Percentiles rank a stretch among this genome's conserved stretches.
phyloP scores from a whole-genome alignment of 2,888 invertebrate species.

The Alentia gelatinosa region DNA sequence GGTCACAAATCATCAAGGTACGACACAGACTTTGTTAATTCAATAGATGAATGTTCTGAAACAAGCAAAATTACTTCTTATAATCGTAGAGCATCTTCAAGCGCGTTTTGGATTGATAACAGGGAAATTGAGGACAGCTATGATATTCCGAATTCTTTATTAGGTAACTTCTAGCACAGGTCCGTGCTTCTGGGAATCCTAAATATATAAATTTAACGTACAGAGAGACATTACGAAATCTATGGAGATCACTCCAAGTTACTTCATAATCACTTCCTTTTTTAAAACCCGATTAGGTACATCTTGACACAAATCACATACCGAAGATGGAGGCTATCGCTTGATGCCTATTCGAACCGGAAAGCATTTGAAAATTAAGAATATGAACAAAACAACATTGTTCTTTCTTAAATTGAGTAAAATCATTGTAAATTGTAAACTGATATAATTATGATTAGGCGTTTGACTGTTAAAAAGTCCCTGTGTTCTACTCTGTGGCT shows the following conservation, averaged over 20 bases:
- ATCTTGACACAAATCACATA: no score
- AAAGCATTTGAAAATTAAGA: neutral
- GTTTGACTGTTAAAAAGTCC: neutral
- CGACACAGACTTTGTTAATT: neutral
- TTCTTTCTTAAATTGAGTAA: neutral
- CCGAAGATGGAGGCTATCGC: neutral
- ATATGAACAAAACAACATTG: no score
- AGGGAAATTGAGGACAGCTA: neutral
- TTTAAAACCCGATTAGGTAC: no score
- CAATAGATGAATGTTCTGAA: neutral
- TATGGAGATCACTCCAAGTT: neutral
- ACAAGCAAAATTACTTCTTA: neutral
- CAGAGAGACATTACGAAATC: neutral
- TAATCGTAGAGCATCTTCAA: neutral
- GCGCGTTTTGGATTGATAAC: neutral
- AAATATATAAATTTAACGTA: neutral
- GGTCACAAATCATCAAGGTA: slow-evolving; percentile 33
- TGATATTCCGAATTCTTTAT: neutral
- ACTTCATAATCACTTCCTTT: no score
- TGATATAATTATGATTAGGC: neutral
- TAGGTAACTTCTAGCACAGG: neutral
- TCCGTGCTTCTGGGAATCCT: neutral
- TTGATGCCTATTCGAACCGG: neutral
- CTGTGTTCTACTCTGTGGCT: neutral
- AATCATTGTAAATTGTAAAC: neutral